Base-by-base conservation (phyloP, 2,888 invertebrate genomes). In the Leptarthrus brevirostris region DNA sequence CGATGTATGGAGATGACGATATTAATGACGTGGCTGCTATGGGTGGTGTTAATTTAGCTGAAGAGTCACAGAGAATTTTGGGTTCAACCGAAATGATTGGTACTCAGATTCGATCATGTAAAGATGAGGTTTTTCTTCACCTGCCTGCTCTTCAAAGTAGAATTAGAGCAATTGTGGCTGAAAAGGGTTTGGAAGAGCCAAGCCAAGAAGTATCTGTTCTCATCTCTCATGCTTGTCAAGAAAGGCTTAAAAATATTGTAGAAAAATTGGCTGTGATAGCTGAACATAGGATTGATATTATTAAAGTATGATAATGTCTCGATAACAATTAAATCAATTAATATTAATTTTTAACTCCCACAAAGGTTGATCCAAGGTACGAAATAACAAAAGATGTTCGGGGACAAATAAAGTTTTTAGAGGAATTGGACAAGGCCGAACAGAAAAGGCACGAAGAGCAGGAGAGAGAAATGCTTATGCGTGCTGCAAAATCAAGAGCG, bases 11-110 rank as follows among this genome's bases (percentile, higher is more conserved):
- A 52, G 96, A 97, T 81, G 97, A 97, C 83, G 97, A 98, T 84
- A 97, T 98, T 81, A 98, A 98, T 82, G 98, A 98, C 86, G 98
- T 98, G 12, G 97, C 98, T 30, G 97, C 98, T 8, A 98, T 98
- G 98, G 98, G 98, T 77, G 98, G 98, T 66, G 98, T 98, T 72
- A 98, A 98, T 86, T 88, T 98, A 80, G 94, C 94, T 0, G 98
- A 98, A 86, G 98, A 98, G 86, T 93, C 94, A 40, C 96, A 96
- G 84, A 91, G 95, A 84, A 98, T 98, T 81, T 88, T 98, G 75
- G 95, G 95, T 12, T 92, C 94, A 14, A 93, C 95, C 1, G 95
- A 96, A 81, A 90, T 94, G 83, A 93, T 96, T 77, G 95, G 95
- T 24, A 93, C 94, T 1, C 95, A 95, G 83, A 93, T 93, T 76